Evolutionary conservation across 2,113 vertebrate genomes (phyloP), one percentile per base, ranked within the genome.

Genomic region (Tetraodon nigroviridis): DNA sequence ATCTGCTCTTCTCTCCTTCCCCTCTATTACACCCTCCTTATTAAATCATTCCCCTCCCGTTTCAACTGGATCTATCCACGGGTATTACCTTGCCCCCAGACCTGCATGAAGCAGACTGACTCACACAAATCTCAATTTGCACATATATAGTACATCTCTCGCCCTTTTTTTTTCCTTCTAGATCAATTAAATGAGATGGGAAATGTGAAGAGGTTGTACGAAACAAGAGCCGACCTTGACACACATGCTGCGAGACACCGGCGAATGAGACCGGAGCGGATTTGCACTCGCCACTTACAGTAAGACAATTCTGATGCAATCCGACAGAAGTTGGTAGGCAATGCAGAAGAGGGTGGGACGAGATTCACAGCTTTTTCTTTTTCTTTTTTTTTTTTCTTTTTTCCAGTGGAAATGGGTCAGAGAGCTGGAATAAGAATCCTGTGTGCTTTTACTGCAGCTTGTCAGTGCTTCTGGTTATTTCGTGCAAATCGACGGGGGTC

Each of bases 21-120:
- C 72, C 59, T 76, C 76, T 75, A 80, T 80, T 81, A 79, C 79
- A 52, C 71, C 51, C 80, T 53, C 49, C 71, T 83, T 81, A 88
- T 88, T 86, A 85, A 86, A 85, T 83, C 74, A 80, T 80, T 86
- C 67, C 75, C 47, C 62, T 67, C 67, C 73, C 69, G 73, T 82
- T 77, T 77, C 72, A 59, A 56, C 32, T 53, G 72, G 72, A 73
- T 81, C 81, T 71, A 81, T 76, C 74, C 69, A 52, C 3, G 51
- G 66, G 75, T 75, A 80, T 80, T 82, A 79, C 70, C 40, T 71
- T 59, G 55, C 40, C 52, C 66, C 66, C 48, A 47, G 58, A 67
- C 51, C 18, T 58, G 47, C 56, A 16, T 17, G 53, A 52, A 51
- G 41, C 29, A 27, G 40, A 52, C 22, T 50, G 52, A 20, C 44